Conservation (phyloP, 1,140 invertebrate genomes). For the Arctopsyche grandis region DNA sequence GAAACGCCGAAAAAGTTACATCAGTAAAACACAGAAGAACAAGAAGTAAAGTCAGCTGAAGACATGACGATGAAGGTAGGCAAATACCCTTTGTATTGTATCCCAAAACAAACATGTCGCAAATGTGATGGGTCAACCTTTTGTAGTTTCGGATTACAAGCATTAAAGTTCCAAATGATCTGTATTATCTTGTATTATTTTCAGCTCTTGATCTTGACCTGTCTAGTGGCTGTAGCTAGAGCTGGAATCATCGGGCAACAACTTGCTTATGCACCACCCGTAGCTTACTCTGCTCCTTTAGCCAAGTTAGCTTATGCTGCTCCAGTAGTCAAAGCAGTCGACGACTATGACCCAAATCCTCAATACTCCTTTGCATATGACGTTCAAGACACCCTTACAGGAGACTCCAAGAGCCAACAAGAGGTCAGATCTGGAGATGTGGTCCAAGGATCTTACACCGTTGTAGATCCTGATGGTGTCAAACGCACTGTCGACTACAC, state of each 20-base stretch:
- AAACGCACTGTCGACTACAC: constrained; percentile 69
- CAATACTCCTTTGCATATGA: constrained; percentile 69
- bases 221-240: constrained; percentile 60
- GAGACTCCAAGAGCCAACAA: constrained; percentile 69
- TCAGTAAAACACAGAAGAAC: background rate
- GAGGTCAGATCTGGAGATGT: constrained; percentile 68
- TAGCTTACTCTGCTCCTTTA: constrained; percentile 51
- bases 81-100: background rate
- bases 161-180: too few species aligned
- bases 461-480: constrained; percentile 68
- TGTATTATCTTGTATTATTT: constrained; percentile 24
- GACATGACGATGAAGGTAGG: background rate
- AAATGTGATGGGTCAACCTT: too few species aligned
- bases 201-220: constrained; percentile 63
- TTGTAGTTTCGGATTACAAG: too few species aligned
- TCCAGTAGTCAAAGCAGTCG: constrained; percentile 54
- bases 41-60: background rate
- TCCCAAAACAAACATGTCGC: too few species aligned
- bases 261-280: constrained; percentile 58
- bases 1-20: background rate
- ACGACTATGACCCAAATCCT: constrained; percentile 66
- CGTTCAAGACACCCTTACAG: constrained; percentile 69
- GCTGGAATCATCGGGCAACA: constrained; percentile 53
- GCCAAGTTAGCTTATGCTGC: background rate
- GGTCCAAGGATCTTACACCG: constrained; percentile 66